phyloP scores from a whole-genome alignment of 2,113 vertebrate species.

The Leptocoma aspasia region DNA sequence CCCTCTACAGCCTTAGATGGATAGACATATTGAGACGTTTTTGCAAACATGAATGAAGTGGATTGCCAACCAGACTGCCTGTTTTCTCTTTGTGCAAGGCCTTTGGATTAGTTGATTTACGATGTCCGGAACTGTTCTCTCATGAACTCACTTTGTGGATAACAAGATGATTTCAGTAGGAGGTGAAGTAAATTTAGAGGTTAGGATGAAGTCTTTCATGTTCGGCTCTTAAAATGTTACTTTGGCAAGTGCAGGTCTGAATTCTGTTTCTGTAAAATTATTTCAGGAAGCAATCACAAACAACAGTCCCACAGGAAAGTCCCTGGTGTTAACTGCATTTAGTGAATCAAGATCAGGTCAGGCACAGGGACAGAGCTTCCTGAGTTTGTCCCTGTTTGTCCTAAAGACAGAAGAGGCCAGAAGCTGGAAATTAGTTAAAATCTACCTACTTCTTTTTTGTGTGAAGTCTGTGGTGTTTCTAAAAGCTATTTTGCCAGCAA shows the following conservation, averaged over 20 bases:
- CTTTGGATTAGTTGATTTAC: neutral
- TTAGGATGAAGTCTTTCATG: neutral
- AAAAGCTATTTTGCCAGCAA: neutral
- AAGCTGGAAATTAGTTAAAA: neutral
- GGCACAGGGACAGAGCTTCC: neutral
- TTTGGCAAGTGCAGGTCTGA: neutral
- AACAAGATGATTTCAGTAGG: accelerated
- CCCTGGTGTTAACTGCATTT: neutral
- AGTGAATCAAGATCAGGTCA: neutral
- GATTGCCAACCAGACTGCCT: neutral
- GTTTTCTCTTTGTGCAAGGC: neutral
- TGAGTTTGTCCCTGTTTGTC: neutral
- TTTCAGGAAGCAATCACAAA: neutral
- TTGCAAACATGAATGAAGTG: neutral
- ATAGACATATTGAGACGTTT: neutral
- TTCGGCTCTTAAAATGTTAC: neutral
- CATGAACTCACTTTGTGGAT: neutral
- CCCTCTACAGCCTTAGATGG: neutral
- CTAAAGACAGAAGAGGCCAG: neutral
- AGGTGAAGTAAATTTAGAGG: neutral
- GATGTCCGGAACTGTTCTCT: neutral
- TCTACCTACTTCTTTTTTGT: neutral
- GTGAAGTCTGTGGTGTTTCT: neutral
- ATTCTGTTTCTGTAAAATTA: neutral
- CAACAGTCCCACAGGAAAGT: neutral